Conservation (phyloP, 2,113 vertebrate species). For the Argyrosomus japonicus region DNA sequence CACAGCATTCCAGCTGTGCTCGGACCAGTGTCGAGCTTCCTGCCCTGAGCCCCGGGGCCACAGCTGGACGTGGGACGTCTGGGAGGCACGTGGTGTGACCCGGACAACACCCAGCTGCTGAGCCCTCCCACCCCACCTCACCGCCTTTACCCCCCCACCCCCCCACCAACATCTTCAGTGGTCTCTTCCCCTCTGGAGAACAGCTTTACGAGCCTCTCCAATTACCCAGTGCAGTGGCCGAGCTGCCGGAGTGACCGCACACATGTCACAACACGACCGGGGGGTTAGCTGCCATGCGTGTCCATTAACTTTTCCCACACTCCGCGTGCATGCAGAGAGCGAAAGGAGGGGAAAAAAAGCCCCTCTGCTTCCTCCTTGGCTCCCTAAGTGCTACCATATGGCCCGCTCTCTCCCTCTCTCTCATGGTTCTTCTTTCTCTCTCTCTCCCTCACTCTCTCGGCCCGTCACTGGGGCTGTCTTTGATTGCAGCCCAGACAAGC, state of each 20-base stretch:
- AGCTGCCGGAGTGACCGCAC: conserved; percentile 82
- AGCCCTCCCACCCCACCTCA: conserved; percentile 49
- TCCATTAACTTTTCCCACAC: conserved; percentile 97
- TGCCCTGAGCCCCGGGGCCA: conserved; percentile 76
- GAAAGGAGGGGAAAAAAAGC: conserved; percentile 64
- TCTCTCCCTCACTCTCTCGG: conserved; percentile 63
- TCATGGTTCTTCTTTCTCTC: conserved; percentile 60
- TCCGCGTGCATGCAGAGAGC: conserved; percentile 82
- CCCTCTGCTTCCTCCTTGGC: conserved; percentile 91
- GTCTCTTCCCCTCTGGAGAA: conserved; percentile 74
- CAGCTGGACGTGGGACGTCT: conserved; percentile 83
- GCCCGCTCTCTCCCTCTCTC: conserved; percentile 71
- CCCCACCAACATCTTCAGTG: conserved; percentile 67
- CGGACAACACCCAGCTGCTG: conserved; percentile 79
- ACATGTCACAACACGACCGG: conserved; percentile 86
- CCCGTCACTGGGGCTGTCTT: conserved; percentile 83
- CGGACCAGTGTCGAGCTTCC: conserved; percentile 75
- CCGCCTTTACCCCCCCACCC: conserved; percentile 18
- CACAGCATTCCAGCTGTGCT: conserved; percentile 76
- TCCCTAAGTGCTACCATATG: conserved; percentile 96
- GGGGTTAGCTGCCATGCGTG: conserved; percentile 92
- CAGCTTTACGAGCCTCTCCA: conserved; percentile 83
- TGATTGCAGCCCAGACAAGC: conserved; percentile 90
- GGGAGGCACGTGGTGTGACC: conserved; percentile 81
- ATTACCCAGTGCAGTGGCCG: conserved; percentile 81